These are phyloP conservation scores for Hyphantria cunea DNA, from an alignment of 1,140 invertebrate species.

Conservation along the genomic window DNA sequence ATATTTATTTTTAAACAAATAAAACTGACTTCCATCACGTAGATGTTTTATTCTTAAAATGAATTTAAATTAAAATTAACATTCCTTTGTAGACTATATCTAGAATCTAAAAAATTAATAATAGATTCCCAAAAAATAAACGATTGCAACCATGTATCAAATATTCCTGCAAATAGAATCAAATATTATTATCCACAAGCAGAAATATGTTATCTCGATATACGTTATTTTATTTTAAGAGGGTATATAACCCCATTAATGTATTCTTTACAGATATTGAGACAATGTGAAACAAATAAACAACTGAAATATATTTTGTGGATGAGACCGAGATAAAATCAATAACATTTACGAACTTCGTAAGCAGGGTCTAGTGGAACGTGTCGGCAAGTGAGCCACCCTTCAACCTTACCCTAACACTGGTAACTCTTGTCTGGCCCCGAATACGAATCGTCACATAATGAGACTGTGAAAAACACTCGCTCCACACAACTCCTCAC, in stretches of 20 bases:
- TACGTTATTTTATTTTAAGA: background rate
- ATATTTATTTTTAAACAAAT: too few relatives aligned
- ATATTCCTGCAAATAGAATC: background rate
- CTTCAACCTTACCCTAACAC: slow-evolving; percentile 49
- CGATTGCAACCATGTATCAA: background rate
- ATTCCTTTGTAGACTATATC: too few relatives aligned
- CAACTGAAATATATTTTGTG: slow-evolving; percentile 20
- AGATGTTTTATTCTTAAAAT: too few relatives aligned
- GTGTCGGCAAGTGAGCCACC: slow-evolving; percentile 45
- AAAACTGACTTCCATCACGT: too few relatives aligned
- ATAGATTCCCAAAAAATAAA: too few relatives aligned
- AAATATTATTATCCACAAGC: background rate
- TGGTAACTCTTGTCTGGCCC: slow-evolving; percentile 42
- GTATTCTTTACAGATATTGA: slow-evolving; percentile 4
- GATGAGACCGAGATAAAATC: slow-evolving; percentile 35
- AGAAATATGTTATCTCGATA: background rate
- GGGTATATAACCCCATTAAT: slow-evolving; percentile 9
- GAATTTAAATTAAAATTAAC: too few relatives aligned
- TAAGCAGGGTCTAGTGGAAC: slow-evolving; percentile 39
- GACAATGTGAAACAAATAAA: slow-evolving; percentile 19
- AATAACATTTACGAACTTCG: slow-evolving; percentile 43
- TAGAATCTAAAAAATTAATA: too few relatives aligned
- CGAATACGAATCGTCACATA: slow-evolving; percentile 72
- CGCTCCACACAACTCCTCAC: slow-evolving; percentile 56
- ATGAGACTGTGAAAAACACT: slow-evolving; percentile 75